Percentiles rank a stretch among this genome's conserved stretches.
These are phyloP conservation scores for Microchirus variegatus DNA, from an alignment of 2,797 vertebrate genomes.

Conservation along the genomic window DNA sequence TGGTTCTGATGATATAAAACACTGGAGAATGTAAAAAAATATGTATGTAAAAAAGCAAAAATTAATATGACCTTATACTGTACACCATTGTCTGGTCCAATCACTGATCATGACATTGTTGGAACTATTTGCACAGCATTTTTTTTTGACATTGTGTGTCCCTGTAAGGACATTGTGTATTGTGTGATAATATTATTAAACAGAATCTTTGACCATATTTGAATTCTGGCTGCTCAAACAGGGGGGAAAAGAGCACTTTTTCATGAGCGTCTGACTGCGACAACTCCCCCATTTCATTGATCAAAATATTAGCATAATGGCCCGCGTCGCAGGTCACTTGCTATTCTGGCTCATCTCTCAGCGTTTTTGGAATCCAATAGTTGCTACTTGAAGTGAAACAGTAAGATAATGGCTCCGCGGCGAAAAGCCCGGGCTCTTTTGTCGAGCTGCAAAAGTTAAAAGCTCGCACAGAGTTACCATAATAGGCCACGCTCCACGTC, in stretches of 20 bases:
- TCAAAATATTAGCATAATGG: slow-evolving; percentile 54
- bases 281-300: slow-evolving; percentile 21
- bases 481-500: slow-evolving; percentile 73
- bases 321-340: slow-evolving; percentile 20
- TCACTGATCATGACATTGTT: slow-evolving; percentile 17
- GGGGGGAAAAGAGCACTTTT: slow-evolving; percentile 1
- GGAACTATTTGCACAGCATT: not conserved
- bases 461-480: slow-evolving; percentile 76
- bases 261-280: not conserved
- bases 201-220: slow-evolving; percentile 15
- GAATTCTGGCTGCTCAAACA: slow-evolving; percentile 3
- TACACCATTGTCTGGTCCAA: slow-evolving; percentile 7
- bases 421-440: slow-evolving; percentile 75
- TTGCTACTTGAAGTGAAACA: slow-evolving; percentile 60
- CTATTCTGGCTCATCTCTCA: slow-evolving; percentile 49
- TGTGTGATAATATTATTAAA: slow-evolving; percentile 1
- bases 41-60: too few relatives aligned
- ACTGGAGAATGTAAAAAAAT: too few relatives aligned
- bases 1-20: too few relatives aligned
- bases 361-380: slow-evolving; percentile 61
- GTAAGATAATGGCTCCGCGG: slow-evolving; percentile 63
- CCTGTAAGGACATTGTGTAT: not conserved
- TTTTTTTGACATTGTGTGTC: not conserved
- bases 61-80: too few relatives aligned
- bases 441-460: slow-evolving; percentile 77